Evolutionary conservation across 2,888 invertebrate species (phyloP), one percentile per base, ranked within the genome.

Genomic region (Dorcus hopei): DNA sequence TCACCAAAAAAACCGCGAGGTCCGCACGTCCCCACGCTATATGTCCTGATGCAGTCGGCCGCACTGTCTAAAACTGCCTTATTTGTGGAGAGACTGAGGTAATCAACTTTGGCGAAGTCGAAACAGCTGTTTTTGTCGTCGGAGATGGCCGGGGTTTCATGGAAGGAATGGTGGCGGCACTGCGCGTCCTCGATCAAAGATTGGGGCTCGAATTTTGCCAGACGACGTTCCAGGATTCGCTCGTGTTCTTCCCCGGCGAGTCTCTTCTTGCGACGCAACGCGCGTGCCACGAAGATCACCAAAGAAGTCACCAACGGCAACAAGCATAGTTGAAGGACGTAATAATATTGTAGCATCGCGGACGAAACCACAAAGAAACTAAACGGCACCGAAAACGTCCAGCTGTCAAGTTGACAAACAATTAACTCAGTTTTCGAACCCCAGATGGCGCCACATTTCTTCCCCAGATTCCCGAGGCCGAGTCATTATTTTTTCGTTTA

Each of bases 11-110:
- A 98, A 0, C 96, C 97, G 72, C 97, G 81, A 0, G 97, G 97
- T 0, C 97, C 98, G 80, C 97, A 98, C 0, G 96, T 95, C 0
- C 97, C 98, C 0, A 98, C 95, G 2, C 98, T 97, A 80, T 98
- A 98, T 73, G 95, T 93, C 54, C 85, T 82, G 57, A 98, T 81
- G 3, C 91, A 83, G 53, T 85, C 80, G 47, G 92, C 85, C 0
- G 95, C 92, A 55, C 81, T 85, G 42, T 90, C 85, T 75, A 92
- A 85, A 19, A 98, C 89, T n/a, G 85, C 80, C 41, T 86, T 80
- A 70, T 91, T 88, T 61, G 93, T 90, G 9, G 87, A 76, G 57
- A 95, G 82, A 38, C 89, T 87, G 45, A 93, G 80, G 74, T 91
- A 95, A 76, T 94, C 92, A 58, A 90, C 87, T 0, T 90, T 87